Percentiles rank a stretch among this genome's conserved stretches.
phyloP scores from a whole-genome alignment of 2,888 invertebrate species.

The Troides oblongomaculatus region DNA sequence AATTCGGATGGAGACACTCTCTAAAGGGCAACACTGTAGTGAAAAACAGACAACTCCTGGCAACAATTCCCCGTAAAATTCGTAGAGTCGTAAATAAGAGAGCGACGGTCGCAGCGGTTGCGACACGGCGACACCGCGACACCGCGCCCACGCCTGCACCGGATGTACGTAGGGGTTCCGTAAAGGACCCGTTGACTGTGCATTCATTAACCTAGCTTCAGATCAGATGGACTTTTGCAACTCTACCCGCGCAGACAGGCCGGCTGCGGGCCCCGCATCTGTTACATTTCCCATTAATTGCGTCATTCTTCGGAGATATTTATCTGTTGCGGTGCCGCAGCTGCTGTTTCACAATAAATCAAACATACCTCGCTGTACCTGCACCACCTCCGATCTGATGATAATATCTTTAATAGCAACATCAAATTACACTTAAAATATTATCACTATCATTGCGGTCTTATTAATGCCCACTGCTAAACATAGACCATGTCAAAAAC shows the following conservation, averaged over 20 bases:
- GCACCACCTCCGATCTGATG: slow-evolving; percentile 40
- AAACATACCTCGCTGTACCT: slow-evolving; percentile 40
- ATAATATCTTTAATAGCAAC: slow-evolving; percentile 11
- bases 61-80: slow-evolving; percentile 37
- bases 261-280: slow-evolving; percentile 64
- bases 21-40: too few species aligned
- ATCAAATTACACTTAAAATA: not conserved
- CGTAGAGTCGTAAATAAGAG: slow-evolving; percentile 60
- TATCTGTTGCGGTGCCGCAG: slow-evolving; percentile 58
- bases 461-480: too few species aligned
- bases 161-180: slow-evolving; percentile 78
- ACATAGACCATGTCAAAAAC: too few species aligned
- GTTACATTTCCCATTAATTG: slow-evolving; percentile 75
- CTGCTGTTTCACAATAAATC: slow-evolving; percentile 63
- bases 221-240: slow-evolving; percentile 63
- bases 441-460: not conserved
- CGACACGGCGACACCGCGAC: slow-evolving; percentile 60
- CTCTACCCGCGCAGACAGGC: slow-evolving; percentile 66
- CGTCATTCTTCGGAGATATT: slow-evolving; percentile 64
- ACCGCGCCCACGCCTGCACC: slow-evolving; percentile 65
- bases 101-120: slow-evolving; percentile 66
- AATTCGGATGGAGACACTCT: too few species aligned
- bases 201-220: slow-evolving; percentile 48
- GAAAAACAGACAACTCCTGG: too few species aligned
- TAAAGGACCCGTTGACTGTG: slow-evolving; percentile 67